phyloP scores from a whole-genome alignment of 1,140 invertebrate species.

The Helicoverpa armigera region DNA sequence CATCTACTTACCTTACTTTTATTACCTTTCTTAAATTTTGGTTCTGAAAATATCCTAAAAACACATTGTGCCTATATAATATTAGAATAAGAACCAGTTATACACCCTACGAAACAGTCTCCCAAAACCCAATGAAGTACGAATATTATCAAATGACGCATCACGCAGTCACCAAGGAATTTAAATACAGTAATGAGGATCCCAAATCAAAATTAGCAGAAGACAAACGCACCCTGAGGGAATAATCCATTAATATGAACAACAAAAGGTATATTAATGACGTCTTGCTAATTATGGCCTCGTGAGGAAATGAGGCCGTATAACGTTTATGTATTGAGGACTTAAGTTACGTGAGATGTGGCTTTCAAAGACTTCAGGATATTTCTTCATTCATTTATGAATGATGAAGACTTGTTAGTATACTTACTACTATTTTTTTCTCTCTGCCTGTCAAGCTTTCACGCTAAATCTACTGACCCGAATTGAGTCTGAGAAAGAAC shows the following conservation, averaged over 20 bases:
- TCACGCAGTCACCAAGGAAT: not conserved
- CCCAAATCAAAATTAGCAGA: constrained; percentile 34
- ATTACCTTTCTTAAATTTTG: too few relatives aligned
- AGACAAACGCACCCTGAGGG: constrained; percentile 20
- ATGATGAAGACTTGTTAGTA: not conserved
- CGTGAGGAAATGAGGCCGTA: constrained; percentile 15
- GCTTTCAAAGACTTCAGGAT: not conserved
- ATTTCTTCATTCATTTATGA: not conserved
- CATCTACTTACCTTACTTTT: too few relatives aligned
- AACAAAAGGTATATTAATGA: constrained; percentile 39
- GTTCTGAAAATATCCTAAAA: too few relatives aligned
- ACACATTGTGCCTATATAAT: too few relatives aligned
- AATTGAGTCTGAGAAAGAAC: too few relatives aligned
- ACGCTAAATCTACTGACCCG: too few relatives aligned
- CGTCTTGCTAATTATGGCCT: constrained; percentile 25
- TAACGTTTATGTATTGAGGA: not conserved
- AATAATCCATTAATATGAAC: constrained; percentile 44
- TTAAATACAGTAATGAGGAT: not conserved
- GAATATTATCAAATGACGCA: not conserved
- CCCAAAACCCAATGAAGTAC: not conserved
- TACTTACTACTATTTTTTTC: too few relatives aligned
- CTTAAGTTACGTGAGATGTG: not conserved
- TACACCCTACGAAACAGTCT: too few relatives aligned
- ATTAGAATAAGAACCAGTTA: too few relatives aligned
- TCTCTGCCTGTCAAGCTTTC: too few relatives aligned